Evolutionary conservation across 2,113 vertebrate genomes (phyloP), one percentile per base, ranked within the genome.

Genomic region (Strix aluco): DNA sequence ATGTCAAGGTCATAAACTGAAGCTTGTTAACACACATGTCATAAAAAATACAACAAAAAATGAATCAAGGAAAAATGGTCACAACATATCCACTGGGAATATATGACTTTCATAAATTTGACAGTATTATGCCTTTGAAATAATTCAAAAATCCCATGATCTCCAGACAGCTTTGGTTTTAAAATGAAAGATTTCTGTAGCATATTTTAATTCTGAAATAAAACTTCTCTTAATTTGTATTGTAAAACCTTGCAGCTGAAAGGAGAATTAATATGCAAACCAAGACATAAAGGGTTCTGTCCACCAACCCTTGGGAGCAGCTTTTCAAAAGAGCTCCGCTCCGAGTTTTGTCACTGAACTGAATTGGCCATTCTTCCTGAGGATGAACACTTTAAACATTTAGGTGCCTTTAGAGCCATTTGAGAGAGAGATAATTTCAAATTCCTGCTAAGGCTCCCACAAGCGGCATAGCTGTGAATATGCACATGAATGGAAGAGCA

Each of bases 1-100:
- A 96, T 94, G 91, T 96, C 93, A 97, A 96, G 89, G 96, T 94
- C 90, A 59, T 95, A 96, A 96, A 93, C 46, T 61, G 90, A 66
- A 72, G 69, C 71, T 89, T 93, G 92, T 94, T 96, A 96, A 95
- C 92, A 94, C 5, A 3, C 18, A 10, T 22, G 40, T 70, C 88
- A 81, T 85, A 79, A 91, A 63, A 97, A 81, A 44, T 74, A 40
- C 47, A 81, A 49, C 46, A 75, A 38, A 66, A 84, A 77, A 49
- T 14, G 38, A 92, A 87, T 75, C n/a, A 59, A 71, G 80, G 40
- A 86, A 79, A 92, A 94, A 79, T 30, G 61, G 77, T 47, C 86
- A 55, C 40, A 80, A 15, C 52, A 26, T 11, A 27, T 73, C 91
- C 74, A 20, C 2, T 62, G 96, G 87, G 79, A 96, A 80, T 73